Conservation (phyloP, 2,888 invertebrate genomes). For the Pyralis farinalis region DNA sequence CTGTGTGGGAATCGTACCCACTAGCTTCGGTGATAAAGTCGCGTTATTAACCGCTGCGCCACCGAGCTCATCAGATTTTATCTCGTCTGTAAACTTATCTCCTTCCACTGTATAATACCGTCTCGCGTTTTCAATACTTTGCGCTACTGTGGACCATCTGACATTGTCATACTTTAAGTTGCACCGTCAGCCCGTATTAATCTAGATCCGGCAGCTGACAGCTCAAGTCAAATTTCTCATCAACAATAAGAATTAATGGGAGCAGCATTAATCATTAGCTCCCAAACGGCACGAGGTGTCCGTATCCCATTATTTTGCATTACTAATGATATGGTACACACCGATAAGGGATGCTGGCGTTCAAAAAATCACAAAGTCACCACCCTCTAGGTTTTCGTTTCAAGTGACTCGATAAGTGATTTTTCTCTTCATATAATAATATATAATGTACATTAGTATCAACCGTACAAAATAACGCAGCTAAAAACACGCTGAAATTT, state of each 20-base stretch:
- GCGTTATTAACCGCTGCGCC: too few species aligned
- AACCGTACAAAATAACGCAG: too few species aligned
- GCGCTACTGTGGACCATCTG: slow-evolving; percentile 27
- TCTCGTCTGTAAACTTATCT: too few species aligned
- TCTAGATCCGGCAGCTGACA: slow-evolving; percentile 77
- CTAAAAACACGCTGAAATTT: too few species aligned
- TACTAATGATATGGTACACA: slow-evolving; percentile 79
- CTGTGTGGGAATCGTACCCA: too few species aligned
- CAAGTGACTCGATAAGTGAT: slow-evolving; percentile 17
- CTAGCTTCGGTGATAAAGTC: too few species aligned
- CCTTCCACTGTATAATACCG: background rate
- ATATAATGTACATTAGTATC: too few species aligned
- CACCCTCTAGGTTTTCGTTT: slow-evolving; percentile 46
- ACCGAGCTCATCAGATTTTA: too few species aligned
- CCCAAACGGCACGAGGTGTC: slow-evolving; percentile 80
- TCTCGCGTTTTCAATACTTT: slow-evolving; percentile 1
- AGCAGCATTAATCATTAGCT: slow-evolving; percentile 77
- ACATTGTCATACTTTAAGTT: slow-evolving; percentile 63
- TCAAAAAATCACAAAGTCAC: slow-evolving; percentile 63
- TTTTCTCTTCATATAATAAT: background rate
- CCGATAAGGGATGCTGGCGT: slow-evolving; percentile 65
- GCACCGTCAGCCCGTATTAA: slow-evolving; percentile 78
- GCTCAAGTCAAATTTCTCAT: slow-evolving; percentile 80
- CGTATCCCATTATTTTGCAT: slow-evolving; percentile 80
- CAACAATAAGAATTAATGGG: slow-evolving; percentile 81